A percentile compares a stretch with the other conserved stretches of the same genome.
These are phyloP conservation scores for Agapornis roseicollis DNA, from an alignment of 2,113 vertebrate species.

Conservation along the genomic window DNA sequence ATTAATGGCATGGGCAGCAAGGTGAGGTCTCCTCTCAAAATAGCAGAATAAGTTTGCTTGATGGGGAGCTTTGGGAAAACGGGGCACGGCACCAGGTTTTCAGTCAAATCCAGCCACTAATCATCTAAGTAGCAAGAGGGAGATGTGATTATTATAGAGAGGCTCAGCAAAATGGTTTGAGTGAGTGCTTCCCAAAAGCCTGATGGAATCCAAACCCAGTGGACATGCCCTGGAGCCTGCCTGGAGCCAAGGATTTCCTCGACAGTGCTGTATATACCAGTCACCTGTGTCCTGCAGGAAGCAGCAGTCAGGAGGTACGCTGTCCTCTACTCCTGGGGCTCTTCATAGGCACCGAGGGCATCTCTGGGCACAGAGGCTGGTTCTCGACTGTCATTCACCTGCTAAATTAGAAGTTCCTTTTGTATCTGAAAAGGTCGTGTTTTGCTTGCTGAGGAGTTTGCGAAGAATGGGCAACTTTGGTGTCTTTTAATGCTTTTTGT, in stretches of 20 bases:
- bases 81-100: neutral
- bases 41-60: slow-evolving; percentile 29
- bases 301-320: neutral
- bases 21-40: slow-evolving; percentile 43
- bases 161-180: slow-evolving; percentile 1
- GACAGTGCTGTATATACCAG: rapidly evolving
- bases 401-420: neutral
- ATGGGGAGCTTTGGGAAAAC: neutral
- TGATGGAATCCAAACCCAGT: neutral
- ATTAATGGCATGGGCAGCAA: slow-evolving; percentile 36
- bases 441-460: neutral
- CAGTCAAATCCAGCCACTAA: slow-evolving; percentile 24
- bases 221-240: neutral
- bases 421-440: neutral
- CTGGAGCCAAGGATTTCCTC: neutral
- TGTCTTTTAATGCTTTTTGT: neutral
- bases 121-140: neutral
- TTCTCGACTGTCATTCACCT: neutral
- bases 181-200: neutral
- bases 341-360: rapidly evolving
- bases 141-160: neutral
- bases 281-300: neutral
- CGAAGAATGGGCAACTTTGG: neutral
- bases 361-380: neutral
- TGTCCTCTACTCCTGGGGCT: neutral